phyloP scores from a whole-genome alignment of 2,797 vertebrate genomes.

The Tamandua tetradactyla region DNA sequence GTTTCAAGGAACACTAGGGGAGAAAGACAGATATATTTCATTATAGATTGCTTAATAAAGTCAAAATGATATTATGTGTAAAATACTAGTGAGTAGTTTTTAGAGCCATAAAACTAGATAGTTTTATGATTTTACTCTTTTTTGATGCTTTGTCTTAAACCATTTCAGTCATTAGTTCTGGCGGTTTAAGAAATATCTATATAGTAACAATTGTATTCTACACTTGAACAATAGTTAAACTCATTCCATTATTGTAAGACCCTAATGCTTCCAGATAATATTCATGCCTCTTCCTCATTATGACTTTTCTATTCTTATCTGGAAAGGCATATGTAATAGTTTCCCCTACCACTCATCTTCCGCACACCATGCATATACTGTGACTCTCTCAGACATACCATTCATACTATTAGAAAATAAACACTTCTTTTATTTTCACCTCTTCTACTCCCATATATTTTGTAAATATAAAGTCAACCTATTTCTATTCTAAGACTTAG shows the following conservation, averaged over 20 bases:
- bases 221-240: background rate
- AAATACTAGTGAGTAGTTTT: constrained; percentile 5
- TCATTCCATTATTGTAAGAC: background rate
- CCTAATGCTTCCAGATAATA: background rate
- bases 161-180: background rate
- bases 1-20: background rate
- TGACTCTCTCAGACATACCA: background rate
- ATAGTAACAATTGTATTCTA: background rate
- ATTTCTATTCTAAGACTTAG: background rate
- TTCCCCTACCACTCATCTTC: background rate
- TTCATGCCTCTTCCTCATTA: background rate
- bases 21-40: background rate
- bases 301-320: background rate
- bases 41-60: background rate
- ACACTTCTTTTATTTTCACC: background rate
- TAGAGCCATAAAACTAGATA: background rate
- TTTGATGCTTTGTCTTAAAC: background rate
- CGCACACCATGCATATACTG: background rate
- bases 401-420: background rate
- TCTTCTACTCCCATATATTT: background rate
- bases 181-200: background rate
- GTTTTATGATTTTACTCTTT: background rate
- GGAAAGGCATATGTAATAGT: background rate
- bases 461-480: background rate
- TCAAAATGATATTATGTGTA: constrained; percentile 7